Conservation (phyloP, 2,797 vertebrate species). For the Myoxocephalus aenaeus region DNA sequence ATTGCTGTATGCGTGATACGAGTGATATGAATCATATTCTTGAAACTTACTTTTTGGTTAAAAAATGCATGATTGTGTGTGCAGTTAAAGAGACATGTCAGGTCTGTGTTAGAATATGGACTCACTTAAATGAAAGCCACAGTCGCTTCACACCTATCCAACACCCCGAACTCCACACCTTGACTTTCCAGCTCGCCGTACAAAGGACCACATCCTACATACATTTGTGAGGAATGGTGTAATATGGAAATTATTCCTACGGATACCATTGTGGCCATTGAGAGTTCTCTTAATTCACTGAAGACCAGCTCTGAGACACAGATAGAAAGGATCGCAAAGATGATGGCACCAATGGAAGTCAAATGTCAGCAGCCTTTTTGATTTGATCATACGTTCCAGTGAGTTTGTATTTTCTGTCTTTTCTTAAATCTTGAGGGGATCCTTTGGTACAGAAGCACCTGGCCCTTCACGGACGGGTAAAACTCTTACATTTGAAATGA, state of each 20-base stretch:
- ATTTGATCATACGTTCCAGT: not conserved
- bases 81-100: not conserved
- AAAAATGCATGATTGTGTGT: not conserved
- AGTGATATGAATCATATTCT: not conserved
- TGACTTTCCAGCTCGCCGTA: not conserved
- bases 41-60: not conserved
- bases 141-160: not conserved
- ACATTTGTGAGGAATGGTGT: too few species aligned
- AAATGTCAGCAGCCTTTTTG: slow-evolving; percentile 14
- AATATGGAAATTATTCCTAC: not conserved
- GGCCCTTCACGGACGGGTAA: too few species aligned
- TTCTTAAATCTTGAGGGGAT: not conserved
- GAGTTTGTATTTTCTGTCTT: not conserved
- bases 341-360: not conserved
- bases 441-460: not conserved
- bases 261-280: fast-evolving
- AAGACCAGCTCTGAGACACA: slow-evolving; percentile 4
- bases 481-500: not conserved
- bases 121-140: not conserved
- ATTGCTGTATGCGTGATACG: not conserved
- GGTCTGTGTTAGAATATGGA: not conserved
- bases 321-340: slow-evolving; percentile 3
- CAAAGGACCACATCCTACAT: not conserved
- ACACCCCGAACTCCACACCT: not conserved
- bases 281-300: not conserved